Evolutionary conservation across 2,797 vertebrate species (phyloP), one percentile per base, ranked within the genome.

Genomic region (Chaenodraco wilsoni): DNA sequence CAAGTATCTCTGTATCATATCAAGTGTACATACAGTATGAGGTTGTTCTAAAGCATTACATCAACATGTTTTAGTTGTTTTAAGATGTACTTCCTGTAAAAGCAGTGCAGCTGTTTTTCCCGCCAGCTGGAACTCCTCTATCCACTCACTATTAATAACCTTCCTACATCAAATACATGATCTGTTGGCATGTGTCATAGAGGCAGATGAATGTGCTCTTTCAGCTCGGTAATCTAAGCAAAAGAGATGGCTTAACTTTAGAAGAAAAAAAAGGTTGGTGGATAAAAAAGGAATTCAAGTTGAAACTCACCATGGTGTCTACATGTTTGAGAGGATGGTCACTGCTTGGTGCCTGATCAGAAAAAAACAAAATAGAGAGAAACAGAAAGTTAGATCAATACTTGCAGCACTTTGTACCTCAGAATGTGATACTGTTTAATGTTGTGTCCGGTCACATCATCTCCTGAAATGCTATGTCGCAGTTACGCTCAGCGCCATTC

Each of bases 241-340:
- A 70, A 51, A 8, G 33, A 44, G 12, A 61, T 9, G 14, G 62
- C 9, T 64, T 55, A 27, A 76, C 31, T 55, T 31, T 16, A 52
- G 2, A 21, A 21, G 2, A 13, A 46, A 43, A 27, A 40, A 44
- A 69, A 62, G 9, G 9, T 6, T 9, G 11, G 12, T n/a, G 9
- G 62, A 27, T 54, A 21, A 13, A 41, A 51, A 46, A 37, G 4
- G 37, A 9, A 61, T 5, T 11, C 41, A 12, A 15, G 65, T 13
- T 65, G 37, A 57, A 69, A 95, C 96, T 97, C 93, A 97, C 96
- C 92, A 91, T 91, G 43, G 94, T 89, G 71, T 96, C 96, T 95
- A 95, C 95, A 92, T 95, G 95, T 88, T 96, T 96, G 87, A 93
- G 89, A 80, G 95, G 92, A 82, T 92, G 94, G 82, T 96, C 95